Percentiles rank a stretch among this genome's conserved stretches.
These are phyloP conservation scores for Numida meleagris DNA, from an alignment of 2,113 vertebrate genomes.

Conservation along the genomic window DNA sequence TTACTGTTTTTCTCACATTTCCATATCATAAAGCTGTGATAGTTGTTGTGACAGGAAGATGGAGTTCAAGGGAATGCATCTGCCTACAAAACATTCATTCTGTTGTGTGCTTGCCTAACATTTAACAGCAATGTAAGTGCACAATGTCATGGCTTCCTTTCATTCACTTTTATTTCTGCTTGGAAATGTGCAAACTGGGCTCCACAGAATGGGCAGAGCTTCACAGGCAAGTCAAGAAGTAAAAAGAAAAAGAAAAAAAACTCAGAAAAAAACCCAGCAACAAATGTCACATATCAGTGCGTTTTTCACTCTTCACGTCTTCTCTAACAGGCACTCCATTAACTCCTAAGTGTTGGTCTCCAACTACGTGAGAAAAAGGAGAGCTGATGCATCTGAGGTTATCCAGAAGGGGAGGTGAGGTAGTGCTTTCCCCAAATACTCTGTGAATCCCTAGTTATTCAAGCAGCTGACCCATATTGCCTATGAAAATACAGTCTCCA, in stretches of 20 bases:
- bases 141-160: neutral
- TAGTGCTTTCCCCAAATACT: neutral
- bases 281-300: neutral
- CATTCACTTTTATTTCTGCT: conserved; percentile 23
- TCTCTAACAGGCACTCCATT: neutral
- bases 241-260: neutral
- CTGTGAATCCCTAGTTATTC: neutral
- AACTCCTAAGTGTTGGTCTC: neutral
- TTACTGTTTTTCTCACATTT: conserved; percentile 11
- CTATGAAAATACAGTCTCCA: neutral
- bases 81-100: neutral
- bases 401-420: neutral
- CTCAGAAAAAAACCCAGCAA: neutral
- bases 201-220: neutral
- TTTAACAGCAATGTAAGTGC: conserved; percentile 7
- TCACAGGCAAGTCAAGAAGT: neutral
- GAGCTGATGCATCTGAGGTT: neutral
- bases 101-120: neutral
- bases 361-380: neutral
- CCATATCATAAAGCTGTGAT: conserved; percentile 9
- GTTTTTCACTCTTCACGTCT: neutral
- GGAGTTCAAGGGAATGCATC: neutral
- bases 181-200: neutral
- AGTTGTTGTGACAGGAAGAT: conserved; percentile 7
- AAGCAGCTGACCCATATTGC: neutral